A percentile compares a stretch with the other conserved stretches of the same genome.
phyloP scores from a whole-genome alignment of 2,888 invertebrate species.

The Macrophya annulata region DNA sequence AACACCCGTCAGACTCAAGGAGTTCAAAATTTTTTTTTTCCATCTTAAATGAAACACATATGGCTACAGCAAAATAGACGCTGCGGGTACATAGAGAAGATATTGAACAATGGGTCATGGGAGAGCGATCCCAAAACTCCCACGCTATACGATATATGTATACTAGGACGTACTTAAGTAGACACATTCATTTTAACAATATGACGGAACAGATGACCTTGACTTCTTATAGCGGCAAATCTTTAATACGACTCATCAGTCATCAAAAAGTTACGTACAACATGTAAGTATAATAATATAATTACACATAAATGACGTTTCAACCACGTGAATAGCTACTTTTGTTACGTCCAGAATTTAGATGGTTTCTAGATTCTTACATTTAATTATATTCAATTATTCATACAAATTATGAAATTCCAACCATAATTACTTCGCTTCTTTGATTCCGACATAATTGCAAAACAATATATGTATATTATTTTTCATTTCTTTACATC shows the following conservation, averaged over 20 bases:
- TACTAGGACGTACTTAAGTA: background rate
- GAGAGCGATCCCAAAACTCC: constrained; percentile 70
- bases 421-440: background rate
- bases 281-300: constrained; percentile 2
- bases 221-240: constrained; percentile 16
- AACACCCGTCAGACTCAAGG: background rate
- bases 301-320: background rate
- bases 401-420: constrained; percentile 13
- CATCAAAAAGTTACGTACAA: constrained; percentile 29
- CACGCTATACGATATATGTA: constrained; percentile 63
- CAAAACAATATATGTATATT: background rate
- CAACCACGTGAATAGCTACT: background rate
- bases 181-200: constrained; percentile 34
- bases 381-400: background rate
- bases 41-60: constrained; percentile 37
- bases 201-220: constrained; percentile 29
- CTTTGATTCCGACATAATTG: background rate
- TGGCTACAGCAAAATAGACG: background rate
- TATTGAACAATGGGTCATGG: constrained; percentile 67
- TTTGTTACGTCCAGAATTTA: background rate
- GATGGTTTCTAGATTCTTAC: background rate
- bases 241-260: constrained; percentile 35
- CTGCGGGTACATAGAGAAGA: constrained; percentile 19
- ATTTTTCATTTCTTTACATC: background rate
- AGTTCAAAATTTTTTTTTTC: constrained; percentile 20